Base-by-base conservation (phyloP, 1,140 invertebrate genomes). In the Diprion similis region DNA sequence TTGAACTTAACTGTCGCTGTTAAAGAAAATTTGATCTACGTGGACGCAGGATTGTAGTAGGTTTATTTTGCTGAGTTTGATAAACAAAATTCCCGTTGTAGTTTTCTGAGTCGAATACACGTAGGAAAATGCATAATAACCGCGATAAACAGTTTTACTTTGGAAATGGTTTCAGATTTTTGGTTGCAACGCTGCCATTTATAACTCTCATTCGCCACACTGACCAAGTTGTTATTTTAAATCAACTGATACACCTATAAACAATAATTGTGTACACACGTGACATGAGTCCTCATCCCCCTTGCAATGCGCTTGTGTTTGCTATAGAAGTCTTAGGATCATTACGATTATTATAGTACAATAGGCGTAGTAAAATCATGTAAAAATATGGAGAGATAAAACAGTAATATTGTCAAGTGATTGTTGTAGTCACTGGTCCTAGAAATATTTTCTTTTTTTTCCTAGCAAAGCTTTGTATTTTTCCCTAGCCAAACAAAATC, bases 211-310 rank as follows among this genome's bases (percentile, higher is more conserved):
- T n/a, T 71, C 65, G 48, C 15, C 59, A 64, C 67, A 71, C 71
- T 71, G 37, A 73, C 45, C 47, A 70, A 72, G 66, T 71, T 71
- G 64, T 76, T 70, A 71, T 68, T 71, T 73, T 67, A 66, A 76
- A 72, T 70, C 46, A 13, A 37, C 11, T 59, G n/a, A 59, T 15
- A 13, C 9, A 51, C 15, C 15, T 51, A 51, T 51, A 15, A 51
- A 51, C 15, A 51, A 59, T 59, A 9, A 9, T 59, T 59, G 51
- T 59, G 6, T 59, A 59, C 51, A 59, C 51, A 15, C 48, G 48
- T 51, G 10, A 51, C 0, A 51, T 15, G 48, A 51, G 51, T 59
- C 51, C 51, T 59, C 51, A 59, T 59, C 51, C 51, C 51, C 51
- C 51, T 59, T 59, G 51, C 11, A 59, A 59, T 15, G 51, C 51